Base-by-base conservation (phyloP, 2,797 vertebrate species). In the Poliocrania exsul region DNA sequence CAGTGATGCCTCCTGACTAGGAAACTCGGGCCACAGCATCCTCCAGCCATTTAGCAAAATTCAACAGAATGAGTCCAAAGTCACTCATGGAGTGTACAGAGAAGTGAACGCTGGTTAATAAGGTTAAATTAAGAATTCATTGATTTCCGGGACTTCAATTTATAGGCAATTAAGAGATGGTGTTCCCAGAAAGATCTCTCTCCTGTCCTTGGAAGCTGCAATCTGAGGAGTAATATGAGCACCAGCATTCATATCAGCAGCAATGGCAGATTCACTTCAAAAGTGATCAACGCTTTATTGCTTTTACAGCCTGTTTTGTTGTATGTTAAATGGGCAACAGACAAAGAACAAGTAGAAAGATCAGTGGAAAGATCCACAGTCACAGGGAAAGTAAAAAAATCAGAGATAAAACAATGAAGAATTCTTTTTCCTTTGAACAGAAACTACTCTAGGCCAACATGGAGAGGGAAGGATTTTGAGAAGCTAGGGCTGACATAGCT, bases 261-360 rank as follows among this genome's bases (percentile, higher is more conserved):
- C n/a, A 28, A 11, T 13, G 15, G 3, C 1, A 2, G 35, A 50
- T 38, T 73, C 5, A 16, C 18, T 9, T 62, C 8, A 2, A 2
- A 60, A 89, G 47, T 1, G 10, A 65, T 49, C 31, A 40, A 31
- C 0, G 0, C 10, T 86, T 64, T 85, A 64, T 33, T 88, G 72
- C 51, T 88, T 54, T 77, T 71, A 49, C 9, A 49, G 64, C 9
- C 11, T 19, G 6, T 5, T 16, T 5, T 61, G 44, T n/a, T 57
- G 21, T 17, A 26, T 8, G 21, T 61, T 61, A 40, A 40, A 62
- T 12, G 50, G 29, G 23, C 38, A 70, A 62, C 0, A 70, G 23
- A 10, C 5, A 82, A 75, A 65, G n/a, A 66, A 66, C 13, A 50
- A 54, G 24, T 10, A 31, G 25, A 87, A 73, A 58, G 25, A 33